Conservation (phyloP, 2,797 vertebrate species). For the Gila robusta region DNA sequence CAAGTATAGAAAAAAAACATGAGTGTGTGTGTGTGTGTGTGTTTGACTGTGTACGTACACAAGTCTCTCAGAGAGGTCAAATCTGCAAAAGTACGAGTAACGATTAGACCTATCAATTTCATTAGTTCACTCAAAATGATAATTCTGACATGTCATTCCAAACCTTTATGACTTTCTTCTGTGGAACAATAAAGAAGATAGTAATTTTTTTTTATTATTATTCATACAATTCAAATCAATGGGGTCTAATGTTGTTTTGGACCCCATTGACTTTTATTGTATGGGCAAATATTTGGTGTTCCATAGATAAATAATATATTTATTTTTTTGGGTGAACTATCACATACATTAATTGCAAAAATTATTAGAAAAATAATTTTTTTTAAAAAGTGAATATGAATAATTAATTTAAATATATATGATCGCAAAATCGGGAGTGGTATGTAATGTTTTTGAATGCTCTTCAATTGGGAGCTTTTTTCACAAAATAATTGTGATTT, state of each 20-base stretch:
- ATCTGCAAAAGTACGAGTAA: not conserved
- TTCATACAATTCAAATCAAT: not conserved
- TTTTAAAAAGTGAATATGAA: no score
- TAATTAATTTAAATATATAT: no score
- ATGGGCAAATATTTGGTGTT: not conserved
- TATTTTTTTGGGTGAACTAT: no score
- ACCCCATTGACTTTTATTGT: not conserved
- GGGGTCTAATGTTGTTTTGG: not conserved
- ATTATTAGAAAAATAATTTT: no score
- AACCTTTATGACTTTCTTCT: not conserved
- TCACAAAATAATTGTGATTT: not conserved
- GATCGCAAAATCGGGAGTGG: no score
- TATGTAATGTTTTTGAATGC: not conserved
- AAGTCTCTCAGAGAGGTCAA: not conserved
- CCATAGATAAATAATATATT: no score
- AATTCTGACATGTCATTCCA: not conserved
- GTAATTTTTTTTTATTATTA: not conserved
- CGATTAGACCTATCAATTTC: not conserved
- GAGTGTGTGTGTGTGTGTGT: constrained; percentile 5
- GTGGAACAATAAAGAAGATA: not conserved
- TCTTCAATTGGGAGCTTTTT: not conserved
- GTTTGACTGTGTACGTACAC: constrained; percentile 3
- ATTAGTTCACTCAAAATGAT: not conserved
- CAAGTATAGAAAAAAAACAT: no score
- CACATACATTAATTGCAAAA: no score